Evolutionary conservation across 2,113 vertebrate species (phyloP).

Genomic region (Rhegmatorhina hoffmannsi): DNA sequence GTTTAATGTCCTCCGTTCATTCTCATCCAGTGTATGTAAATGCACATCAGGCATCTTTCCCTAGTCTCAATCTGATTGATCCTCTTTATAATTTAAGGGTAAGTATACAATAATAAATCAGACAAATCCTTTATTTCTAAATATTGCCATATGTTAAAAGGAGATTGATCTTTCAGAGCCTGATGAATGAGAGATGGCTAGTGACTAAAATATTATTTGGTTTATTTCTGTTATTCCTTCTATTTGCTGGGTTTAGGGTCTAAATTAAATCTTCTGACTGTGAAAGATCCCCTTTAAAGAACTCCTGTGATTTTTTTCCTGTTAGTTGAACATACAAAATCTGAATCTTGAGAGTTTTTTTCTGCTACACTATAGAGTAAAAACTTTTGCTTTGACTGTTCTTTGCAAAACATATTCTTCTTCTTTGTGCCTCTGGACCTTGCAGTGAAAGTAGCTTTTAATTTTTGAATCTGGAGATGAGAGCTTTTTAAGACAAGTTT

Average conservation of each 20-base stretch:
- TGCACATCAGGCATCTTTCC: conserved; percentile 56
- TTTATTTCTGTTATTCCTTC: not conserved
- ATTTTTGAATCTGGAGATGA: not conserved
- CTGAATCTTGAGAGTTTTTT: not conserved
- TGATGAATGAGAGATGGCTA: not conserved
- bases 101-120: conserved; percentile 55
- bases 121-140: not conserved
- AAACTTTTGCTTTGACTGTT: not conserved
- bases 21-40: conserved; percentile 54
- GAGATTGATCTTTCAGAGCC: not conserved
- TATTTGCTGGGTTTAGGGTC: not conserved
- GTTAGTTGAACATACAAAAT: not conserved
- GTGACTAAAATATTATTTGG: not conserved
- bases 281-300: not conserved
- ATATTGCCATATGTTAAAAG: not conserved
- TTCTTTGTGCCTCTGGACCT: not conserved
- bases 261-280: not conserved
- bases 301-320: not conserved
- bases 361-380: not conserved
- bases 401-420: not conserved
- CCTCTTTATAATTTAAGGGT: conserved; percentile 62
- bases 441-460: not conserved
- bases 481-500: not conserved
- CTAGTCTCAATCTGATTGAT: conserved; percentile 62
- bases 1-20: not conserved